These are phyloP conservation scores for Drosophila parthenogenetica DNA, from an alignment of 2,888 invertebrate species.

Conservation along the genomic window DNA sequence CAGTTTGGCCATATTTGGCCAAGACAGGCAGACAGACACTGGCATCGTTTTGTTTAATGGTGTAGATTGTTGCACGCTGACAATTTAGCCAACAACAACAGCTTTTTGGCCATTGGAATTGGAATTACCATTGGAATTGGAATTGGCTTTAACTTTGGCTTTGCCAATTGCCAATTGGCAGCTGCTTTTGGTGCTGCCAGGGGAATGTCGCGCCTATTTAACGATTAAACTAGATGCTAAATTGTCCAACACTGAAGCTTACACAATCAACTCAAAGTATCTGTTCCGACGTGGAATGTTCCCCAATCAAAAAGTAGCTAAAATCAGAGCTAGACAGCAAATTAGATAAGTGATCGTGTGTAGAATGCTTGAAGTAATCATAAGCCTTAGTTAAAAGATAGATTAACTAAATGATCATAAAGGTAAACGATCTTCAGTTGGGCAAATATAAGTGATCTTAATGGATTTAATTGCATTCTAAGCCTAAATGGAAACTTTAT, in stretches of 20 bases:
- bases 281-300: slow-evolving; percentile 40
- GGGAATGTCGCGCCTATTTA: slow-evolving; percentile 78
- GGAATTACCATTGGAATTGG: slow-evolving; percentile 32
- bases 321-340: too few species aligned
- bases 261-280: slow-evolving; percentile 44
- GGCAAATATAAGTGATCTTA: background rate
- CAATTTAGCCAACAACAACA: slow-evolving; percentile 63
- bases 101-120: slow-evolving; percentile 61
- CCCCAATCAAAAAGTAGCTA: background rate
- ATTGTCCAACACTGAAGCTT: slow-evolving; percentile 38
- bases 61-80: slow-evolving; percentile 81
- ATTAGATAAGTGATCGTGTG: too few species aligned
- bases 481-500: too few species aligned
- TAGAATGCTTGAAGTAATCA: too few species aligned
- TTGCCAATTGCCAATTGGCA: slow-evolving; percentile 56
- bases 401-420: too few species aligned
- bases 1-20: slow-evolving; percentile 72
- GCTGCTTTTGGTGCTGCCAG: slow-evolving; percentile 65
- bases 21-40: slow-evolving; percentile 31
- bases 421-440: too few species aligned
- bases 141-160: slow-evolving; percentile 27
- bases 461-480: background rate
- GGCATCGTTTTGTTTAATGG: slow-evolving; percentile 81
- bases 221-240: slow-evolving; percentile 75
- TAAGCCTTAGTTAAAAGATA: too few species aligned